A percentile compares a stretch with the other conserved stretches of the same genome.
These are phyloP conservation scores for Schizopygopsis pylzovi DNA, from an alignment of 2,797 vertebrate genomes.

Conservation along the genomic window DNA sequence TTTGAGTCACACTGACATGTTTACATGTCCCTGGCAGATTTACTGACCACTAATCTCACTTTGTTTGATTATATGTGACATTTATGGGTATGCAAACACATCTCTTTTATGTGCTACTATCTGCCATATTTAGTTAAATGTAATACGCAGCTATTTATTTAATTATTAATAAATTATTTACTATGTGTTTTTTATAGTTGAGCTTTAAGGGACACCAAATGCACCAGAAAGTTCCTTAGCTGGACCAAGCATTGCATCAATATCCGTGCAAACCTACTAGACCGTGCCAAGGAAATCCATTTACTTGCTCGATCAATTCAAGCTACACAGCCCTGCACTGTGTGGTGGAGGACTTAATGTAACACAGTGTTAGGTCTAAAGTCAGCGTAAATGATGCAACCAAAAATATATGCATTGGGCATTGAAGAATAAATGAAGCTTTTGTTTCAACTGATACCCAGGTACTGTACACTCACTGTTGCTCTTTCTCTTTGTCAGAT, in stretches of 20 bases:
- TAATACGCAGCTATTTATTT: not conserved
- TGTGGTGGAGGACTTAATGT: constrained; percentile 3
- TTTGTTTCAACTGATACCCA: constrained; percentile 7
- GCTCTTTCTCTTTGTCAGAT: not conserved
- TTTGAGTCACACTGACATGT: constrained; percentile 5
- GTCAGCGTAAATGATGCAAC: constrained; percentile 13
- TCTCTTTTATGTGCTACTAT: not conserved
- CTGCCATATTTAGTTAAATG: not conserved
- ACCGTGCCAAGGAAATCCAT: constrained; percentile 26
- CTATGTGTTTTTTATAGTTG: not conserved
- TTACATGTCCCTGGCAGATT: not conserved
- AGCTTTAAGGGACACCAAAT: not conserved
- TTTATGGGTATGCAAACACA: constrained; percentile 2
- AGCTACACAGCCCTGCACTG: constrained; percentile 25
- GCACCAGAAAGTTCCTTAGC: not conserved
- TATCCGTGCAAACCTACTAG: not conserved
- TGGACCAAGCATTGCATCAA: not conserved
- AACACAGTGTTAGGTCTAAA: constrained; percentile 4
- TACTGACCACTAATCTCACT: constrained; percentile 12
- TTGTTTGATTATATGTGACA: not conserved
- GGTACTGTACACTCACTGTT: not conserved
- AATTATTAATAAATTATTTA: not conserved
- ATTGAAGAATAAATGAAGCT: constrained; percentile 19
- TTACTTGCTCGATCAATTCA: constrained; percentile 23
- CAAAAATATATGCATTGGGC: not conserved